Conservation (phyloP, 92 coral and sea anemone species). For the Porites evermanni region DNA sequence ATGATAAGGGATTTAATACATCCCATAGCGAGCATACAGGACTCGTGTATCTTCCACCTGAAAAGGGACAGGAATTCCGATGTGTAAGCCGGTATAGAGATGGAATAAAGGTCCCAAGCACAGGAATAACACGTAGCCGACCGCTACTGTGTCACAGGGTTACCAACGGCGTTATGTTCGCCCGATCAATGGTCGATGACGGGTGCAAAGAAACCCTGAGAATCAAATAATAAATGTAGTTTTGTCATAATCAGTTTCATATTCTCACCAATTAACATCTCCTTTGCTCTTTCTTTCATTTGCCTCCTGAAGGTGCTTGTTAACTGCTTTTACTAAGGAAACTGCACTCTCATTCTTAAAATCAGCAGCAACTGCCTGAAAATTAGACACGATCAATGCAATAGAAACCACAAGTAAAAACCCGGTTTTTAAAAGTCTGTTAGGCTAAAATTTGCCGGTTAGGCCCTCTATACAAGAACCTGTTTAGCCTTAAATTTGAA, state of each 20-base stretch:
- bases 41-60: conserved; percentile 99
- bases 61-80: neutral
- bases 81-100: neutral
- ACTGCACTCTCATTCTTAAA: conserved; percentile 84
- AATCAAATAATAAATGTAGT: too few relatives aligned
- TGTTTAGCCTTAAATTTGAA: too few relatives aligned
- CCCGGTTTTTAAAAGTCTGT: too few relatives aligned
- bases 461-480: too few relatives aligned
- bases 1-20: conserved; percentile 90
- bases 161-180: too few relatives aligned
- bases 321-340: conserved; percentile 81
- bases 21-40: conserved; percentile 97
- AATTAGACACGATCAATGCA: neutral
- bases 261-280: conserved; percentile 79
- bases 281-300: conserved; percentile 72
- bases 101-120: neutral
- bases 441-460: too few relatives aligned
- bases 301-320: conserved; percentile 84
- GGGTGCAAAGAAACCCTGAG: too few relatives aligned
- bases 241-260: too few relatives aligned
- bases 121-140: neutral
- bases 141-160: too few relatives aligned
- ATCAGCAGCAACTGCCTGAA: conserved; percentile 90
- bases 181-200: too few relatives aligned
- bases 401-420: too few relatives aligned